Base-by-base conservation (phyloP, 2,888 invertebrate genomes). In the Cosmia trapezina region DNA sequence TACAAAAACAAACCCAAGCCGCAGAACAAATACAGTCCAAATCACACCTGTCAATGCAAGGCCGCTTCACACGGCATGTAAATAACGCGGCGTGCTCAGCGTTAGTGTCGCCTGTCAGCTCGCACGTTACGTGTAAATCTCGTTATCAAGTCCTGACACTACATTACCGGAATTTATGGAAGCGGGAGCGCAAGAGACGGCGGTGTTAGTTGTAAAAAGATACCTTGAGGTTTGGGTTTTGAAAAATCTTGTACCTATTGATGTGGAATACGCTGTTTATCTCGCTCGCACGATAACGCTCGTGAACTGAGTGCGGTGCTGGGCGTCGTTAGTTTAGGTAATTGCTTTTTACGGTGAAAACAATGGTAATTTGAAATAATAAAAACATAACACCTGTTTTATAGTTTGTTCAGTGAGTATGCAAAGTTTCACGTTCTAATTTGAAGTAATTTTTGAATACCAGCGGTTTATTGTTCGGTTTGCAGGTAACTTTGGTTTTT, bases 121-220 rank as follows among this genome's bases (percentile, higher is more conserved):
- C 14, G 54, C 59, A 69, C 56, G 82, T 61, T 70, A 76, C 83
- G 65, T 76, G 78, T 76, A 85, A 79, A 83, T 83, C 83, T 85
- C 53, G 74, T 82, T 83, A 85, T 77, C 83, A 75, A 77, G 33
- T 54, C 62, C 54, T 72, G 85, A 77, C 85, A 85, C 76, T 79
- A 79, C 74, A 83, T 85, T 83, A 85, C 69, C 2, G 11, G 68
- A 84, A 83, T 83, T 85, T 83, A 85, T 85, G 63, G 67, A 41
- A 43, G 60, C 47, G 4, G 1, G 53, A 61, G 49, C 0, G 69
- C 82, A 67, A 33, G 70, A 67, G 78, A 65, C 22, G 51, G 28
- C 11, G 60, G n/a, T 68, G 73, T 68, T 68, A 41, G 49, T 57
- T 64, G 57, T 67, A 68, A 70, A 73, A 78, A 51, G 28, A 5